Conservation (phyloP, 2,888 invertebrate genomes). For the Malacosoma neustria region DNA sequence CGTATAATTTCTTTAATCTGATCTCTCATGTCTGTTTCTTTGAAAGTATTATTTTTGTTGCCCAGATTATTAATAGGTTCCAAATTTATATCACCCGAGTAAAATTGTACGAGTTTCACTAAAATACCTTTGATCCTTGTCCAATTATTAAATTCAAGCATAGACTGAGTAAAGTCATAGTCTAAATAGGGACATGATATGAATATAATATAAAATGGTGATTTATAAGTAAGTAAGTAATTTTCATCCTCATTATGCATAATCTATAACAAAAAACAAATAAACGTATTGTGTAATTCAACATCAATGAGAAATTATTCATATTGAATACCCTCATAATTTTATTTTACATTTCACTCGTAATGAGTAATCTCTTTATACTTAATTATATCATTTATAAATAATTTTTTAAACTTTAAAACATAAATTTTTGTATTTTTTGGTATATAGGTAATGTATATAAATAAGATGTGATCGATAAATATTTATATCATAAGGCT, state of each 20-base stretch:
- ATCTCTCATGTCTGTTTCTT: constrained; percentile 23
- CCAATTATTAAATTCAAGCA: constrained; percentile 75
- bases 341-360: too few species aligned
- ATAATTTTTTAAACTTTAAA: too few species aligned
- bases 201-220: constrained; percentile 70
- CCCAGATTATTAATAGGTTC: constrained; percentile 19
- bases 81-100: constrained; percentile 30
- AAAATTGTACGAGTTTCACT: constrained; percentile 45
- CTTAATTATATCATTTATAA: too few species aligned
- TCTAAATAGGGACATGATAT: constrained; percentile 69
- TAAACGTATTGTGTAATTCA: too few species aligned
- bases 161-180: constrained; percentile 65
- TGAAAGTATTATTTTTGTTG: constrained; percentile 10
- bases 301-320: too few species aligned
- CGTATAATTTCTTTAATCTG: constrained; percentile 56
- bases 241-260: constrained; percentile 18
- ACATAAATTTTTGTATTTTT: too few species aligned
- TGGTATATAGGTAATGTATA: too few species aligned
- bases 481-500: too few species aligned
- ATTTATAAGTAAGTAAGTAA: constrained; percentile 15
- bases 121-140: constrained; percentile 38
- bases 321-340: too few species aligned
- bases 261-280: constrained; percentile 23
- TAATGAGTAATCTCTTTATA: too few species aligned
- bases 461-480: too few species aligned